Percentiles rank a stretch among this genome's conserved stretches.
phyloP scores from a whole-genome alignment of 2,797 vertebrate species.

The Diglossa cyanea region DNA sequence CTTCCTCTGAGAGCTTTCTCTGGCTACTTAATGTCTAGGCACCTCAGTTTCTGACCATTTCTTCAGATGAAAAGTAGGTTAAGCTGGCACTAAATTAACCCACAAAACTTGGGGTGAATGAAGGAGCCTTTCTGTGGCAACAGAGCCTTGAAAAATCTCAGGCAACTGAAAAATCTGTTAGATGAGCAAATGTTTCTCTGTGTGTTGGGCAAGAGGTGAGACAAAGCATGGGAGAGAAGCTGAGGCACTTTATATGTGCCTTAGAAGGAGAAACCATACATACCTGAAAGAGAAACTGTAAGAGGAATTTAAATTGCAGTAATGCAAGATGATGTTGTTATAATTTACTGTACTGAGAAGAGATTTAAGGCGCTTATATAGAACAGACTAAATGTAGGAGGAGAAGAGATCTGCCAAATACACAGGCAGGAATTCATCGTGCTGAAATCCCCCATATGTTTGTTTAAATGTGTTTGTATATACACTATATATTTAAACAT shows the following conservation, averaged over 20 bases:
- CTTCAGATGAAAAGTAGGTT: background rate
- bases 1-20: background rate
- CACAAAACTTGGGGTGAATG: background rate
- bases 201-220: background rate
- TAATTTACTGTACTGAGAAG: background rate
- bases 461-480: constrained; percentile 40
- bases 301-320: background rate
- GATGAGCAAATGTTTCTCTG: background rate
- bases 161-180: background rate
- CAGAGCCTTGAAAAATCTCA: background rate
- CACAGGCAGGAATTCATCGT: background rate
- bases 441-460: constrained; percentile 43
- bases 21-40: background rate
- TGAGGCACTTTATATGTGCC: background rate
- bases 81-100: background rate
- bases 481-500: background rate
- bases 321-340: background rate
- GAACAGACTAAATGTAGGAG: constrained; percentile 39
- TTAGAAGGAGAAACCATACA: background rate
- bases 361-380: background rate
- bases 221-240: background rate
- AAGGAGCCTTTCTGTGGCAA: background rate
- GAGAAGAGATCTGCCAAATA: constrained; percentile 18
- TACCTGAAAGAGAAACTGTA: background rate
- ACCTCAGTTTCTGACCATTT: background rate